A percentile compares a stretch with the other conserved stretches of the same genome.
Evolutionary conservation across 2,113 vertebrate species (phyloP).

Genomic region (Lutjanus erythropterus): DNA sequence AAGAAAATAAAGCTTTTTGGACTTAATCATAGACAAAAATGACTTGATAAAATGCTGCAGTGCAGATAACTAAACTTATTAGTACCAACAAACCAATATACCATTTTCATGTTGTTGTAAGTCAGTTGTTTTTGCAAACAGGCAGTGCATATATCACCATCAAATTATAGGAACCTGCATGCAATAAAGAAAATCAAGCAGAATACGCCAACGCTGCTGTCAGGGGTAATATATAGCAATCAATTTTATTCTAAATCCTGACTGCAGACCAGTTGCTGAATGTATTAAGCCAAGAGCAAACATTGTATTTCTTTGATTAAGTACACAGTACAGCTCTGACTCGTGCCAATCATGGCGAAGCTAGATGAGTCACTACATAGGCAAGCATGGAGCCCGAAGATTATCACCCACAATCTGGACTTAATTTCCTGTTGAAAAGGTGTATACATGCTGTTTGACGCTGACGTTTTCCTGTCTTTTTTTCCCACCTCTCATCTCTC

Average conservation of each 20-base stretch:
- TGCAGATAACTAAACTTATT: not conserved
- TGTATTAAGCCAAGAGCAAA: slow-evolving; percentile 41
- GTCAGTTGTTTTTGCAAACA: not conserved
- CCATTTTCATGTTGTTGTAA: not conserved
- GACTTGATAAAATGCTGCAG: not conserved
- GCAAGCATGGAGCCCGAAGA: not conserved
- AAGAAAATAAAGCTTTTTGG: not conserved
- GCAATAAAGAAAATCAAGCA: slow-evolving; percentile 24
- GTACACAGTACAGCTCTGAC: not conserved
- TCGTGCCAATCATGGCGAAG: not conserved
- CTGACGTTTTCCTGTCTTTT: not conserved
- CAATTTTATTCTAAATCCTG: slow-evolving; percentile 35
- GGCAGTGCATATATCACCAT: slow-evolving; percentile 1
- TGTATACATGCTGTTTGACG: not conserved
- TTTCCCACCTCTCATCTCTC: slow-evolving; percentile 24
- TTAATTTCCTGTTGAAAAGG: slow-evolving; percentile 33
- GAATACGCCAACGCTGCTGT: slow-evolving; percentile 24
- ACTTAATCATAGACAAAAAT: not conserved
- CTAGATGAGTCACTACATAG: not conserved
- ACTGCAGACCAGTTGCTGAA: slow-evolving; percentile 23
- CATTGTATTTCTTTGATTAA: slow-evolving; percentile 23
- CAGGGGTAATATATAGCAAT: slow-evolving; percentile 49
- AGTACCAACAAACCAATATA: not conserved
- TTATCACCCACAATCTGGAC: not conserved
- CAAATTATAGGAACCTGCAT: slow-evolving; percentile 21